Evolutionary conservation across 2,888 invertebrate species (phyloP), one percentile per base, ranked within the genome.

Genomic region (Erebia epiphron): DNA sequence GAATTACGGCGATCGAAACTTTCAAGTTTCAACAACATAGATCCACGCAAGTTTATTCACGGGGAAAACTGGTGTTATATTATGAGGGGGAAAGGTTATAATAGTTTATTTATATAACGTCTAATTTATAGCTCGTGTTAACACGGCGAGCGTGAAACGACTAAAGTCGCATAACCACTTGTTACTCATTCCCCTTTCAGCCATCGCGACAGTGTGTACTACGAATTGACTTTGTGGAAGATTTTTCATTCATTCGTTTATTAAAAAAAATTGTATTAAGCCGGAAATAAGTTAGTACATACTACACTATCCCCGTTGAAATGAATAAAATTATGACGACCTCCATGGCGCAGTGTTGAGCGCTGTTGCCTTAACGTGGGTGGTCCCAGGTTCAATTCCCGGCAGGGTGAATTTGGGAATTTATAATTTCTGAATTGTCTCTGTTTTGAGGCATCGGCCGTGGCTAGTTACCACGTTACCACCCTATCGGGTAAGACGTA

Each of bases 121-220:
- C 43, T 60, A 69, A 69, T 52, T 65, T 65, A 65, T 52, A 60
- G 69, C 52, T 52, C 21, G 65, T 60, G 60, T 69, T 69, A 69
- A 65, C 60, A 65, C 60, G 58, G 64, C 64, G 58, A 60, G 69
- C 69, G 69, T 69, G 65, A 60, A 69, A 69, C 52, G 60, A 41
- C 60, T 65, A 69, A 69, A 65, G 69, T 65, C 60, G 69, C 52
- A 69, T 64, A 65, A 69, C 69, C 65, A 69, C 69, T 69, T 69
- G 69, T 65, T 65, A 65, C 60, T 43, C 65, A 16, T 52, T 60
- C 50, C 60, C 60, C 69, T 69, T 69, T 61, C 41, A 65, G 50
- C 65, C 65, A 60, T 65, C 65, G 46, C 18, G 11, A 26, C 11
- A 13, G 46, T 21, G 61, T 64, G 46, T 49, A 64, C 41, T 35